phyloP scores from a whole-genome alignment of 2,888 invertebrate genomes.

The Acanthococcus lagerstroemiae region DNA sequence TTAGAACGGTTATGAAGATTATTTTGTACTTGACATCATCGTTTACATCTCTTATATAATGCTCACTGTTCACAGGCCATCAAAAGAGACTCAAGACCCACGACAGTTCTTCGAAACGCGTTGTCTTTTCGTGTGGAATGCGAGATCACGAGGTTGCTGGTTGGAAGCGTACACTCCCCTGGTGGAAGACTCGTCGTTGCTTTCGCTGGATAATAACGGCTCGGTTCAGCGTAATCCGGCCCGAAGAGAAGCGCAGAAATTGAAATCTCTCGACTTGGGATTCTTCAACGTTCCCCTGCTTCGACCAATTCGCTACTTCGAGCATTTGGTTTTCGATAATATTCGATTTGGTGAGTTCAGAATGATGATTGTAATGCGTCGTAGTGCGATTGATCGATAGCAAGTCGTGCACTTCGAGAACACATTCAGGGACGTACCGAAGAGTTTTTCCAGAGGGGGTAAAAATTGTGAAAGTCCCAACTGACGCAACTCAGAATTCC shows the following conservation, averaged over 20 bases:
- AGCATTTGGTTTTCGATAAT: conserved; percentile 29
- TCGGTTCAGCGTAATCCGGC: conserved; percentile 32
- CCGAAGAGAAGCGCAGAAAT: conserved; percentile 33
- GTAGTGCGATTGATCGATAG: not conserved
- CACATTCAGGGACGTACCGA: too few species aligned
- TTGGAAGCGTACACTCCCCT: conserved; percentile 37
- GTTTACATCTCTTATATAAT: not conserved
- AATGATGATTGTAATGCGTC: not conserved
- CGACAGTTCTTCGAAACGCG: conserved; percentile 37
- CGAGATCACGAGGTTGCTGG: conserved; percentile 35
- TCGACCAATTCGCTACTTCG: conserved; percentile 30
- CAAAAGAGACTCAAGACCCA: conserved; percentile 21
- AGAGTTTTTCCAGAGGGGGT: too few species aligned
- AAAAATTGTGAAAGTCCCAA: too few species aligned
- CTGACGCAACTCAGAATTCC: too few species aligned
- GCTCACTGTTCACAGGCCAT: not conserved
- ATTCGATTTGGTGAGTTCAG: conserved; percentile 13
- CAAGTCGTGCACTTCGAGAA: too few species aligned
- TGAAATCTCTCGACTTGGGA: conserved; percentile 32
- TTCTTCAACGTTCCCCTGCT: conserved; percentile 33
- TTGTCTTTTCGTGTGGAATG: conserved; percentile 38
- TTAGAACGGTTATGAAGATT: not conserved
- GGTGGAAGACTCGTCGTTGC: conserved; percentile 30
- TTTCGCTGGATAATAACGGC: conserved; percentile 22
- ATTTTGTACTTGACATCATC: not conserved